Evolutionary conservation across 92 coral and sea anemone genomes (phyloP).

Genomic region (Actinernus sp.): DNA sequence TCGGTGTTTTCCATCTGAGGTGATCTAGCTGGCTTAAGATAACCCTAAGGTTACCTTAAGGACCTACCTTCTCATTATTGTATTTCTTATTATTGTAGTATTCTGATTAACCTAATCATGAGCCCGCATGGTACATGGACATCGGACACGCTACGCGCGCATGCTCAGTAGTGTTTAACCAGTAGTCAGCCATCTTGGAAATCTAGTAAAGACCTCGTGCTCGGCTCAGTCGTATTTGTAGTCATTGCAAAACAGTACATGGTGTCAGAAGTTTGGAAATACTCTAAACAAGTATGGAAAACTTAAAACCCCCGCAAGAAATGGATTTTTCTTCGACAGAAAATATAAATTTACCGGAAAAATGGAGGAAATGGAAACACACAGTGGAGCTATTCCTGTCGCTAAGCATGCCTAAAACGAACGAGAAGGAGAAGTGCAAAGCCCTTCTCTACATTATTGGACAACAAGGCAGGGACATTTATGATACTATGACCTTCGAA

Average conservation of each 20-base stretch:
- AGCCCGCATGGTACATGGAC: neutral
- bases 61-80: no score
- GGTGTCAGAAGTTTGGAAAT: constrained; percentile 23
- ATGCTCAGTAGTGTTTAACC: neutral
- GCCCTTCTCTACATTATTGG: constrained; percentile 35
- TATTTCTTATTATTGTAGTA: no score
- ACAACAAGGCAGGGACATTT: constrained; percentile 44
- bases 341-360: constrained; percentile 4
- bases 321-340: constrained; percentile 19
- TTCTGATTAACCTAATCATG: no score
- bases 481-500: constrained; percentile 10
- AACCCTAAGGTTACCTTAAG: no score
- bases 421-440: constrained; percentile 14
- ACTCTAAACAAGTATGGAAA: no score
- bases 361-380: constrained; percentile 25
- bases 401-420: constrained; percentile 10
- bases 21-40: no score
- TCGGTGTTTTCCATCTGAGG: no score
- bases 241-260: no score
- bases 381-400: constrained; percentile 26
- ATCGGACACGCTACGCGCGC: neutral
- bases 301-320: constrained; percentile 17
- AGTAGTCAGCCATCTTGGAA: neutral
- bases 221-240: no score
- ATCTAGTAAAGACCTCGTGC: neutral